Base-by-base conservation (phyloP, 1,140 invertebrate genomes). In the Colletes gigas region DNA sequence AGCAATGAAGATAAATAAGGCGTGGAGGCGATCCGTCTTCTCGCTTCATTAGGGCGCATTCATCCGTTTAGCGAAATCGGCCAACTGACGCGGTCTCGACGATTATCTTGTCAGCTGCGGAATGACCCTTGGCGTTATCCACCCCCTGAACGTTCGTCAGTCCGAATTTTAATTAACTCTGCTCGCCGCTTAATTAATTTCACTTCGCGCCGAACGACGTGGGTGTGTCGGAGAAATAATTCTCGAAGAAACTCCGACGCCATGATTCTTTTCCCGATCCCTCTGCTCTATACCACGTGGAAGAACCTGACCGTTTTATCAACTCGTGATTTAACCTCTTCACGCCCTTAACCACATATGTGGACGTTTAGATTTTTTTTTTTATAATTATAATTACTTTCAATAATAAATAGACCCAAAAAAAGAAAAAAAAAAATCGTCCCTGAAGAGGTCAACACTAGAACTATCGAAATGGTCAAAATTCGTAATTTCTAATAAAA, bases 51-150 rank as follows among this genome's bases (percentile, higher is more conserved):
- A 85, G 70, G 50, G 17, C 15, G 70, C 57, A 68, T 82, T 86
- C 84, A 59, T 74, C 52, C 79, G 65, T 85, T 86, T 82, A 85
- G 66, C 70, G 83, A 79, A 85, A 85, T 82, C 72, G 80, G 72
- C 83, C 84, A 86, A 75, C 84, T 86, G 84, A 85, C 83, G 77
- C 57, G 44, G 50, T 41, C 65, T 57, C 57, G 44, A 41, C 41
- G 63, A 81, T 81, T 82, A 84, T 83, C 66, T 81, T 41, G 73
- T 73, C 76, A 67, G 79, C 79, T 77, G 73, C 50, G 15, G 50
- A 47, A 80, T 81, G 72, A 78, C 67, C 74, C 69, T 15, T 12
- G 55, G 10, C 39, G 21, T 77, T 73, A 21, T 60, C 67, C 74
- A 78, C 60, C 83, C 83, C 52, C 55, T 54, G 65, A 62, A 47